A percentile compares a stretch with the other conserved stretches of the same genome.
Conservation (phyloP, 2,888 invertebrate genomes). For the Rhorus exstirpatorius region DNA sequence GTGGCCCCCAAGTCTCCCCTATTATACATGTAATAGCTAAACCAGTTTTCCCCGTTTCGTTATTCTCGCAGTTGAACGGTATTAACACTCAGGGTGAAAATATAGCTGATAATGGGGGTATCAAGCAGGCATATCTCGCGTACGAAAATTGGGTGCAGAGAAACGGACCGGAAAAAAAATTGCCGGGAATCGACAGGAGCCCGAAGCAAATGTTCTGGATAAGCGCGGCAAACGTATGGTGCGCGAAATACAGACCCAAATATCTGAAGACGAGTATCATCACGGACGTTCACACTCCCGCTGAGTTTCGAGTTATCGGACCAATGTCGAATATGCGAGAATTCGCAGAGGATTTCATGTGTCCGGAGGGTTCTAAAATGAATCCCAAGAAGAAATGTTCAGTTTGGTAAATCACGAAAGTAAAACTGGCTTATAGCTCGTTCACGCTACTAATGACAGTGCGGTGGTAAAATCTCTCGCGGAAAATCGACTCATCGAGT, state of each 20-base stretch:
- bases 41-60: too few relatives aligned
- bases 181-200: slow-evolving; percentile 91
- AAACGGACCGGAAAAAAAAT: slow-evolving; percentile 89
- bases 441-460: too few relatives aligned
- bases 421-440: too few relatives aligned
- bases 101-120: slow-evolving; percentile 97
- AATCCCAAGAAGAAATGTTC: slow-evolving; percentile 29
- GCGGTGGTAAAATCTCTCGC: too few relatives aligned
- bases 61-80: slow-evolving; percentile 91
- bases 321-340: slow-evolving; percentile 89
- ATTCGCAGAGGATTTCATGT: slow-evolving; percentile 89
- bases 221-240: slow-evolving; percentile 89
- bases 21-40: slow-evolving; percentile 90
- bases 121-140: slow-evolving; percentile 95
- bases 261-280: slow-evolving; percentile 93
- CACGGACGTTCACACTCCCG: slow-evolving; percentile 92
- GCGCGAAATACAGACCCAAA: slow-evolving; percentile 88
- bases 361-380: slow-evolving; percentile 83
- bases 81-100: slow-evolving; percentile 97
- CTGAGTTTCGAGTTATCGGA: slow-evolving; percentile 88
- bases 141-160: slow-evolving; percentile 91
- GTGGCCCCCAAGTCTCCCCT: slow-evolving; percentile 95
- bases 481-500: too few relatives aligned
- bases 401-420: slow-evolving; percentile 40
- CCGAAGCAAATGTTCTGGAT: slow-evolving; percentile 91